A percentile compares a stretch with the other conserved stretches of the same genome.
Evolutionary conservation across 1,140 invertebrate species (phyloP).

Genomic region (Helicoverpa zea): DNA sequence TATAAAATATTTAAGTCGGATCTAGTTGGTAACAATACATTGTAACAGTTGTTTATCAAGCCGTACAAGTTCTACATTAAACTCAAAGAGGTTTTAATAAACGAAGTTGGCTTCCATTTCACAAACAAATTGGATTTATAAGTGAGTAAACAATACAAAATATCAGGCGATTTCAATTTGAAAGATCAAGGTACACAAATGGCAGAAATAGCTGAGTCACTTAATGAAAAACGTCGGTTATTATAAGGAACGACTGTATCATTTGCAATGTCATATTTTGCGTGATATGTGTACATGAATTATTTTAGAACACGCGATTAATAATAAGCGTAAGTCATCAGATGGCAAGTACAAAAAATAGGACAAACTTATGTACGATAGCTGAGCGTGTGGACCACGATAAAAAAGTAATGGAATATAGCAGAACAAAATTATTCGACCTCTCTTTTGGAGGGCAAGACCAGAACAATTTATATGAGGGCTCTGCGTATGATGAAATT

Average conservation of each 20-base stretch:
- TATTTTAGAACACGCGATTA: slow-evolving; percentile 47
- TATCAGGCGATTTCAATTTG: slow-evolving; percentile 3
- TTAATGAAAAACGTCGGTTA: slow-evolving; percentile 22
- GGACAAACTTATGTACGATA: slow-evolving; percentile 21
- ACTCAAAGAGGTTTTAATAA: slow-evolving; percentile 22
- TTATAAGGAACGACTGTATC: slow-evolving; percentile 16
- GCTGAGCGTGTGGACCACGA: neutral
- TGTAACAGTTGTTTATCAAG: slow-evolving; percentile 1
- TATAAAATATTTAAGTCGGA: too few species aligned
- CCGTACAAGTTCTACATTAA: slow-evolving; percentile 7
- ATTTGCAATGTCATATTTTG: slow-evolving; percentile 37
- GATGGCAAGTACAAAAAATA: slow-evolving; percentile 44
- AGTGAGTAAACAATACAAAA: neutral
- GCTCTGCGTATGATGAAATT: too few species aligned
- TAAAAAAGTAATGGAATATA: slow-evolving; percentile 22
- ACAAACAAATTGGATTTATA: slow-evolving; percentile 17
- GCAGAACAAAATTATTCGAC: slow-evolving; percentile 4
- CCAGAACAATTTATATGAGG: neutral
- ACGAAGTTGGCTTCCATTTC: slow-evolving; percentile 4
- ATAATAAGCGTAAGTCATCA: slow-evolving; percentile 43
- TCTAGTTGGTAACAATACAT: too few species aligned
- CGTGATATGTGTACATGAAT: slow-evolving; percentile 33
- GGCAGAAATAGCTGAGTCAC: slow-evolving; percentile 25
- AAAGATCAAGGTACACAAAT: slow-evolving; percentile 22
- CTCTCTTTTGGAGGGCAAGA: neutral